Evolutionary conservation across 2,888 invertebrate species (phyloP), one percentile per base, ranked within the genome.

Genomic region (Scelioninae gen. 1): DNA sequence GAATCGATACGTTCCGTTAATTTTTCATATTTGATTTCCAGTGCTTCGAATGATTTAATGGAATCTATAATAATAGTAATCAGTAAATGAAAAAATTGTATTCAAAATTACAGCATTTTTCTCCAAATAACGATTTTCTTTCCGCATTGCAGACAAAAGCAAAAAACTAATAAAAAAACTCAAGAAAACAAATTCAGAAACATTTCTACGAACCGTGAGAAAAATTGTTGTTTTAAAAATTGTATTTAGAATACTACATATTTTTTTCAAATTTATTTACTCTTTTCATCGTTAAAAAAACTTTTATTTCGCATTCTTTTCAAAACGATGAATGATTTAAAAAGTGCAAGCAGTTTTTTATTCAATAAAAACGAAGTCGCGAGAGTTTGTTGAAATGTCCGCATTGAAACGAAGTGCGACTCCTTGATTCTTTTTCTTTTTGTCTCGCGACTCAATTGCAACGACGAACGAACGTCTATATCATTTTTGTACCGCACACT

Each of bases 381-480:
- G n/a, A n/a, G 15, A 15, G 45, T 45, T 45, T 45, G 45, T 45
- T 45, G 15, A 45, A 45, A 45, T 15, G 15, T 4, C 15, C 45
- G 15, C 15, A 45, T 45, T 45, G 13, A 45, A 45, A 45, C 45
- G 45, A n/a, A 5, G 45, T 4, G 56, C 38, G 34, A 53, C 55
- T 69, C 51, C 47, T n/a, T 51, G 51, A 13, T 49, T 15, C 32
- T 45, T 55, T 55, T 53, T 32, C 55, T 63, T 55, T 43, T 29
- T 31, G 47, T 45, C 51, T 58, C 69, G 53, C 53, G 45, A 8
- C 29, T 53, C 58, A 63, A 75, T 56, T 53, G 65, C 49, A 32
- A 16, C 51, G 65, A 31, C 77, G 68, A 29, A 51, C 66, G 63
- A 68, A 60, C 60, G 23, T 77, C 55, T 77, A 69, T 53, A 69